Evolutionary conservation across 2,797 vertebrate species (phyloP), one percentile per base, ranked within the genome.

Genomic region (Enteromius paludinosus): DNA sequence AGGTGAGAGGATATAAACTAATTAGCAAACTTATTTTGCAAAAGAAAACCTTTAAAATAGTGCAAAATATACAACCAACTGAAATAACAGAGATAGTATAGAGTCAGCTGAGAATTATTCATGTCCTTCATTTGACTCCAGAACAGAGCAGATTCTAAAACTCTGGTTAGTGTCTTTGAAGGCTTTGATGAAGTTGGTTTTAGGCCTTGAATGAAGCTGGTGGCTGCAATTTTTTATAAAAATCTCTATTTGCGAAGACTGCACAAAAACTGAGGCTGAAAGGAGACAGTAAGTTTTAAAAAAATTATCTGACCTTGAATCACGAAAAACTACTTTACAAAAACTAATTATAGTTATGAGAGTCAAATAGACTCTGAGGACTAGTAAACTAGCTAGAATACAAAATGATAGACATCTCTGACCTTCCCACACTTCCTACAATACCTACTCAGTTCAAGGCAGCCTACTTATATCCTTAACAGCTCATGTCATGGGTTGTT

Each of bases 401-500:
- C 30, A 74, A 56, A 73, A 73, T 9, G 6, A 6, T 5, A 54
- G 47, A 73, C 10, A 14, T 75, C 8, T 64, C n/a, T 64, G 56
- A 77, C 59, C 41, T 64, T 64, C 59, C 9, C 11, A 49, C 52
- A 75, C 6, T 23, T 54, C 72, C 17, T 38, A 33, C 28, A 23
- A 76, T 43, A 14, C 20, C 35, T 49, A 20, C 68, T 71, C 25
- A 25, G 25, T 45, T 30, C 11, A 30, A 59, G 52, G 18, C 78
- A n/a, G 66, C 12, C 38, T 71, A 23, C 49, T 20, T 59, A 28
- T 79, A 41, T 43, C 11, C 52, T 61, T 61, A 69, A 70, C 33
- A 71, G 78, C 38, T 61, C 78, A 79, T 70, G 78, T 61, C 7
- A 18, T 80, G 12, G 78, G 78, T 47, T 45, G 45, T 20, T 69